Base-by-base conservation (phyloP, 1,140 invertebrate genomes). In the Drosophila yakuba region DNA sequence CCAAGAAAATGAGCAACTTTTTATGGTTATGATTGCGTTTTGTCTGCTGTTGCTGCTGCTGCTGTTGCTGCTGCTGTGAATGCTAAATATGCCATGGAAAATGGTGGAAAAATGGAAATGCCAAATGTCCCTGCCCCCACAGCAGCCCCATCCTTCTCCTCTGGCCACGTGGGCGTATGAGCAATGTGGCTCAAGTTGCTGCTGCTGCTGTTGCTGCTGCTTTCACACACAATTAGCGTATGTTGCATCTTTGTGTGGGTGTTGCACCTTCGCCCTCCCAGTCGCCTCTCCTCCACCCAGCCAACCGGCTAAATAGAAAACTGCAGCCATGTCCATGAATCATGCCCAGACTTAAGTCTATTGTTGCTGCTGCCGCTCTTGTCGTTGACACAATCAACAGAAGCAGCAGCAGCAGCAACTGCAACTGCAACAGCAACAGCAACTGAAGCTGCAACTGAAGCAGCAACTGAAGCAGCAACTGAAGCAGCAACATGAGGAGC, bases 21-120 rank as follows among this genome's bases (percentile, higher is more conserved):
- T 88, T 88, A 88, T 88, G 83, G 83, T 88, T 88, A 88, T 88
- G 83, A 88, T 88, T 88, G 84, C 83, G 82, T 85, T 74, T 67
- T 72, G 50, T 51, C 28, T 36, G 50, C 28, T 20, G 32, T 11
- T 32, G 54, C 20, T 35, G 48, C 25, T 50, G 6, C 23, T 48
- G 45, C 6, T 17, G 44, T 32, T 32, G 43, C 48, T 17, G 41
- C 15, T 41, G 38, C 58, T 86, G 82, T 78, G 80, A 83, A 89
- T 89, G 84, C 76, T 88, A 89, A 88, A 83, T 88, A 88, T 88
- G 84, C 84, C 67, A 83, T 47, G 78, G 63, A 74, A 83, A 86
- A 62, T 62, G 62, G 43, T 85, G 81, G 80, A 83, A 83, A 83
- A 84, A 74, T 63, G 80, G 69, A 75, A 75, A 74, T 74, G 71